These are phyloP conservation scores for Drosophila seguyi DNA, from an alignment of 1,140 invertebrate species.

Conservation along the genomic window DNA sequence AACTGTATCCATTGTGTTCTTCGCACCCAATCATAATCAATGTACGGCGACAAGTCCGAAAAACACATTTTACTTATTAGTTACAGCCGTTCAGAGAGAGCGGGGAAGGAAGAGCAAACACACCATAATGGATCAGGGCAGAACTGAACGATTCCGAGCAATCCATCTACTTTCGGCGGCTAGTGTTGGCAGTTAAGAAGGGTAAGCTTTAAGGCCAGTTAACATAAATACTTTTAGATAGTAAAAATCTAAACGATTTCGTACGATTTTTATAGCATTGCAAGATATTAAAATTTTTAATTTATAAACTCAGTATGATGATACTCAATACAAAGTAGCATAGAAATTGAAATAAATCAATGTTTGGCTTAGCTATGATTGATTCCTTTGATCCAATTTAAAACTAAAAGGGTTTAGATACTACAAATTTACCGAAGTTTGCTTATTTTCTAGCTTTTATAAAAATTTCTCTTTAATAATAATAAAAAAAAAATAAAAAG, in stretches of 20 bases:
- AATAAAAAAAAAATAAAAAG: not conserved
- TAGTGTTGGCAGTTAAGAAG: constrained; percentile 15
- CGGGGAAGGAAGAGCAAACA: not conserved
- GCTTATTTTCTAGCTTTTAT: not conserved
- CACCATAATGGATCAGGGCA: constrained; percentile 13
- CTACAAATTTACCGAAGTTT: fast-evolving
- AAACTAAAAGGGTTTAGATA: not conserved
- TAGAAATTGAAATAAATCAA: too few species aligned
- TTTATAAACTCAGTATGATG: too few species aligned
- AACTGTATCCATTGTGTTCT: not conserved
- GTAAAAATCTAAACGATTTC: not conserved
- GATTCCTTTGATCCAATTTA: not conserved
- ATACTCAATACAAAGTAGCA: too few species aligned
- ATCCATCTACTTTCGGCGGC: constrained; percentile 43
- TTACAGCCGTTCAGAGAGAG: constrained; percentile 2
- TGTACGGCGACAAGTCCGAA: constrained; percentile 38
- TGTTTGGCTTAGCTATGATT: not conserved
- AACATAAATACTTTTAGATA: not conserved
- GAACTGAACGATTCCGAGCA: constrained; percentile 27
- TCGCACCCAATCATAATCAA: constrained; percentile 24
- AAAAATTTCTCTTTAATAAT: not conserved
- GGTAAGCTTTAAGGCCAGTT: not conserved
- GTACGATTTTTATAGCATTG: too few species aligned
- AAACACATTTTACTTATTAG: constrained; percentile 84
- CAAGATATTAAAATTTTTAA: too few species aligned